Evolutionary conservation across 2,113 vertebrate species (phyloP).

Genomic region (Hippocampus barbouri): DNA sequence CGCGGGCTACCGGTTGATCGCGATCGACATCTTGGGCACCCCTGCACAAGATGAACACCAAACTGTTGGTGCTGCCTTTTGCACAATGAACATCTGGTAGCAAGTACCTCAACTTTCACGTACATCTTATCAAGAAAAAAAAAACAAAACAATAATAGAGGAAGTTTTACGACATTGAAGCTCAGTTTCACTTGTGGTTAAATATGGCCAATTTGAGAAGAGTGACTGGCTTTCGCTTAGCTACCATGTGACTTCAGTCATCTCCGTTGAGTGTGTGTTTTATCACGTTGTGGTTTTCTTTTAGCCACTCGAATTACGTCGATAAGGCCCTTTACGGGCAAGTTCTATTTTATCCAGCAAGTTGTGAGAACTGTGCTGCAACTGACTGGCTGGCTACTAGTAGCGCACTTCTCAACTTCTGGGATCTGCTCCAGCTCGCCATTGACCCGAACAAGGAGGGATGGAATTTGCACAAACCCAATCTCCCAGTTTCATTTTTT

Average conservation of each 20-base stretch:
- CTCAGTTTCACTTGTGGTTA: constrained; percentile 59
- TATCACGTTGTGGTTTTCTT: constrained; percentile 12
- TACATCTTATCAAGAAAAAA: neutral
- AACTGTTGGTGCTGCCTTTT: neutral
- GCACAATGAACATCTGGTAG: neutral
- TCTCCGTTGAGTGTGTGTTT: constrained; percentile 57
- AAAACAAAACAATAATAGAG: constrained; percentile 17
- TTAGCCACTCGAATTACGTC: constrained; percentile 4
- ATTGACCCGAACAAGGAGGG: neutral
- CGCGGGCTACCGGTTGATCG: too few species aligned
- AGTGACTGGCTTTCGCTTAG: constrained; percentile 39
- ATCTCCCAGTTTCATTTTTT: too few species aligned
- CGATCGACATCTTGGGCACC: too few species aligned
- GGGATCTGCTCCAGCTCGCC: neutral
- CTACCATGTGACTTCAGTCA: constrained; percentile 16
- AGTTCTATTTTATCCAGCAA: too few species aligned
- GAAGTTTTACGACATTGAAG: constrained; percentile 50
- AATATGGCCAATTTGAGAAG: constrained; percentile 50
- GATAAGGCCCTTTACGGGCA: neutral
- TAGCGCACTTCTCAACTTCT: too few species aligned
- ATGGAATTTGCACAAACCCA: too few species aligned
- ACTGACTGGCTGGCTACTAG: too few species aligned
- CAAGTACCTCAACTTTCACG: neutral
- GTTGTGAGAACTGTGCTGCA: neutral
- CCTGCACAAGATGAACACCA: neutral